Evolutionary conservation across 2,113 vertebrate genomes (phyloP), one percentile per base, ranked within the genome.

Genomic region (Enhydra lutris): DNA sequence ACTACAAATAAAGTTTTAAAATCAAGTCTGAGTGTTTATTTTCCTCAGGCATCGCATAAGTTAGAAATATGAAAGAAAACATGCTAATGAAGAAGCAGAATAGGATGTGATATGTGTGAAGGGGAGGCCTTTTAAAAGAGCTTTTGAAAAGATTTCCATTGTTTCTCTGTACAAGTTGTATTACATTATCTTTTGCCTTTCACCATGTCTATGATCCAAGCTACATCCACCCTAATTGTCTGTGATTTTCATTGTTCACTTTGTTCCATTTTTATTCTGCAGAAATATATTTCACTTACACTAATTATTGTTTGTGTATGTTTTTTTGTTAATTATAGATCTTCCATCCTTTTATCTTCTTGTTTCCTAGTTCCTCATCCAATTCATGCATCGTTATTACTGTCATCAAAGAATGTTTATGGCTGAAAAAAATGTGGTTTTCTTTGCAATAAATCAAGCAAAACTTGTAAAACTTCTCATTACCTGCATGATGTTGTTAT

Each of bases 241-340:
- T 65, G 39, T 63, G 73, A 52, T 95, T 97, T 91, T 90, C 95
- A 93, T 96, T 95, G 84, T 94, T 95, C 84, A 91, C 78, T 93
- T 39, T 94, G 96, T 98, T 98, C 94, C 97, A 93, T 95, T 98
- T 97, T 97, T 74, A 97, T 98, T 98, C 98, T 96, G 78, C 59
- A 96, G 90, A 97, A 97, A 96, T 96, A 93, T 93, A 97, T 94
- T 97, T 95, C 86, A 84, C 96, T 98, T 98, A 88, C 96, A 94
- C 98, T 98, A 98, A 99, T 99, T 98, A 98, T 52, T 98, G 98
- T 98, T 98, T 98, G 98, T 98, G 98, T 95, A 98, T 84, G 93
- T 95, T 95, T 98, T 98, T 97, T 96, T 98, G 97, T 98, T 99
- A 98, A 98, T 98, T 98, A 97, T 96, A 98, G 97, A 97, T 98